Conservation (phyloP, 2,113 vertebrate species). For the Pongo abelii region DNA sequence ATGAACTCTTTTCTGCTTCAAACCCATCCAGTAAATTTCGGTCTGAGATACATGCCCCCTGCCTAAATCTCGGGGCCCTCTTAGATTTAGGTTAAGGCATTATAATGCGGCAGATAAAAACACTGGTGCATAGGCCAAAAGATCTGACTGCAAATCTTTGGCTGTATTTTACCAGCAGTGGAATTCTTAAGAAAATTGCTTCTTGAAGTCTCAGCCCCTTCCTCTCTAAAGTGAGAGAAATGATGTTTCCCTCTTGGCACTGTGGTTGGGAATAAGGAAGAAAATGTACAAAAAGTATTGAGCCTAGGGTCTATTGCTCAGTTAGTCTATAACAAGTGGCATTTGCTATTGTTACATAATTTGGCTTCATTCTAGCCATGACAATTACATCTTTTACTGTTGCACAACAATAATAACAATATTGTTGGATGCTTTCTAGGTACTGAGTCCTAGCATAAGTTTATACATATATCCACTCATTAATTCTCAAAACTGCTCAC, state of each 20-base stretch:
- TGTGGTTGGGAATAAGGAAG: background rate
- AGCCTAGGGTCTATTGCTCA: background rate
- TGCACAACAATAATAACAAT: background rate
- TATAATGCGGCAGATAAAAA: background rate
- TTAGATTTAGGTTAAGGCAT: background rate
- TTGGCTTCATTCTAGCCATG: background rate
- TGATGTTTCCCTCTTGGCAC: background rate
- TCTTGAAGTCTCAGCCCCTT: background rate
- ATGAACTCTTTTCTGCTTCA: background rate
- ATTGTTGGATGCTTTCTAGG: background rate
- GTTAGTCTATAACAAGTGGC: background rate
- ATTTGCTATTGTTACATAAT: background rate
- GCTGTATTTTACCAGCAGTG: background rate
- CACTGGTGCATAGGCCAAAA: background rate
- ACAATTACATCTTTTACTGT: background rate
- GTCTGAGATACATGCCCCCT: background rate
- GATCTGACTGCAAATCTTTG: background rate
- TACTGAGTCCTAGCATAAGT: background rate
- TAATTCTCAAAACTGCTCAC: background rate
- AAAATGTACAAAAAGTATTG: background rate
- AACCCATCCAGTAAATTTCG: background rate
- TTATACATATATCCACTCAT: background rate
- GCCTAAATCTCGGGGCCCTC: background rate
- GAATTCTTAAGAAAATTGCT: background rate
- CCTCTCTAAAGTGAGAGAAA: conserved; percentile 7